Evolutionary conservation across 2,888 invertebrate genomes (phyloP).

Genomic region (Hydroisotoma schaefferi): DNA sequence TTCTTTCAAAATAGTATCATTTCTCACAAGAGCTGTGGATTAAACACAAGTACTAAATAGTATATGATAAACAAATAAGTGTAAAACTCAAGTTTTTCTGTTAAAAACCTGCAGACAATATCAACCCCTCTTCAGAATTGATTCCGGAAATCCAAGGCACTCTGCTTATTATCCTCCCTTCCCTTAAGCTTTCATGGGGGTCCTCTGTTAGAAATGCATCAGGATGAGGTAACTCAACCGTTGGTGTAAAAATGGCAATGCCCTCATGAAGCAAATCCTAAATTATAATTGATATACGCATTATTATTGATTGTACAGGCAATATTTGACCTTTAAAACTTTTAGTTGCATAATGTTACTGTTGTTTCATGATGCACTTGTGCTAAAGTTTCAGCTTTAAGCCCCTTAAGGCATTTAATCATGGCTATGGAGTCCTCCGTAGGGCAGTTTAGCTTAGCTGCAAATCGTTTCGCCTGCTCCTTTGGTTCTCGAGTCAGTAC

Average conservation of each 20-base stretch:
- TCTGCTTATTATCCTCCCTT: constrained; percentile 10
- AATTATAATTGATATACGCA: neutral
- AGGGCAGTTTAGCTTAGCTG: constrained; percentile 38
- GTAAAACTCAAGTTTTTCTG: neutral
- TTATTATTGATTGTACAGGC: no score
- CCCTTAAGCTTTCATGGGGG: constrained; percentile 10
- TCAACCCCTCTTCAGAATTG: constrained; percentile 12
- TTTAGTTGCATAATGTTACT: constrained; percentile 14
- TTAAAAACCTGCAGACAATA: neutral
- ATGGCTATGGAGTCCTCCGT: constrained; percentile 26
- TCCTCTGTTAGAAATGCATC: constrained; percentile 21
- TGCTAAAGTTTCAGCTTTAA: constrained; percentile 28
- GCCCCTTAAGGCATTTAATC: constrained; percentile 34
- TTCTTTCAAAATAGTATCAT: constrained; percentile 26
- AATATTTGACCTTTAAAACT: neutral
- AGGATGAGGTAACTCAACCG: constrained; percentile 13
- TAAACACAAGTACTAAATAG: neutral
- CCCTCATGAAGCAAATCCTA: constrained; percentile 15
- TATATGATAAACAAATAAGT: neutral
- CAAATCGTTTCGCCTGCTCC: constrained; percentile 35
- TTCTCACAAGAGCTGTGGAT: constrained; percentile 17
- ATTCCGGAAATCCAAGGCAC: constrained; percentile 40
- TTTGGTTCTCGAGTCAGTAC: constrained; percentile 30
- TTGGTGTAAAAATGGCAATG: constrained; percentile 16
- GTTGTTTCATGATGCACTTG: constrained; percentile 31